phyloP scores from a whole-genome alignment of 1,140 invertebrate genomes.

The Adelges cooleyi region DNA sequence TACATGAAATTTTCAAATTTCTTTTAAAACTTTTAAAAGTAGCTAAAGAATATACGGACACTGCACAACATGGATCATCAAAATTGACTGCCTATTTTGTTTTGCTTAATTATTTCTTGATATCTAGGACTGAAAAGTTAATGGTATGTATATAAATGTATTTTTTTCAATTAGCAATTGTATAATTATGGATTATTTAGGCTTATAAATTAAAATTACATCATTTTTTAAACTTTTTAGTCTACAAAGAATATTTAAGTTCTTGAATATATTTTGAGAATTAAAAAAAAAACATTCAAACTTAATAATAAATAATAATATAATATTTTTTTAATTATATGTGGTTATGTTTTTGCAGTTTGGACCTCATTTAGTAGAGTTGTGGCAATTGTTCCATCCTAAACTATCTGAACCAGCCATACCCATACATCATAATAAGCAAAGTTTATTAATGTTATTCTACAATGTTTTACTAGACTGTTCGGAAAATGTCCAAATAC shows the following conservation, averaged over 20 bases:
- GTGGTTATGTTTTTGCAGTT: conserved; percentile 50
- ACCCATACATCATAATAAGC: conserved; percentile 88
- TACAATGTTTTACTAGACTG: conserved; percentile 83
- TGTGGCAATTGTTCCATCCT: conserved; percentile 90
- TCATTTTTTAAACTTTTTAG: too few species aligned
- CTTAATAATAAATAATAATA: too few species aligned
- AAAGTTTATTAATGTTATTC: conserved; percentile 83
- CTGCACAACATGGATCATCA: conserved; percentile 71
- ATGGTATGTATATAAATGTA: conserved; percentile 66
- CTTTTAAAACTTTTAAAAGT: conserved; percentile 62
- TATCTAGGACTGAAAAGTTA: conserved; percentile 79
- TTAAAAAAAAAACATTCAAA: too few species aligned
- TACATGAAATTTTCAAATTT: conserved; percentile 65
- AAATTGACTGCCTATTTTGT: conserved; percentile 83
- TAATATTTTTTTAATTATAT: conserved; percentile 28
- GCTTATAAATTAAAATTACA: too few species aligned
- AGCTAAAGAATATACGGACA: conserved; percentile 73
- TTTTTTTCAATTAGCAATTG: too few species aligned
- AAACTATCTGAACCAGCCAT: conserved; percentile 89
- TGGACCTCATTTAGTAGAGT: conserved; percentile 74
- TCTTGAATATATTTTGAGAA: too few species aligned
- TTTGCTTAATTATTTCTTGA: conserved; percentile 79
- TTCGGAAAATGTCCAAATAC: conserved; percentile 79
- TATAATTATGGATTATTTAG: too few species aligned
- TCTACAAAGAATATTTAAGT: too few species aligned